phyloP scores from a whole-genome alignment of 2,888 invertebrate genomes.

The Nymphalis urticae region DNA sequence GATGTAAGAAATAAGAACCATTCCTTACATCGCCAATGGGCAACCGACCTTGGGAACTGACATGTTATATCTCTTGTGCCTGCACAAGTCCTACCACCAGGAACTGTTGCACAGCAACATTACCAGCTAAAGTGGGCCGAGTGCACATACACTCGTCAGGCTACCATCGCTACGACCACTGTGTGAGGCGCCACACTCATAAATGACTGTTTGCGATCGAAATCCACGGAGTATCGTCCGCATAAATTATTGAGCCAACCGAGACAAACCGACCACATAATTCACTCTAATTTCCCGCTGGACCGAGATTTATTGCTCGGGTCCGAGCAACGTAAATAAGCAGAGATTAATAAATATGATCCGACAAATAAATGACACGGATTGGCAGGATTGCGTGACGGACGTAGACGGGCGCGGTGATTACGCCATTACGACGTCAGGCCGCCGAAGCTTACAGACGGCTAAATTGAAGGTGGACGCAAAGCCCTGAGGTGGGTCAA shows the following conservation, averaged over 20 bases:
- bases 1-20: neutral
- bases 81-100: neutral
- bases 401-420: constrained; percentile 18
- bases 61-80: too few species aligned
- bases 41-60: too few species aligned
- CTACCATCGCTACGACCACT: neutral
- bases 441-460: constrained; percentile 19
- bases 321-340: constrained; percentile 30
- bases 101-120: too few species aligned
- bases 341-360: constrained; percentile 38
- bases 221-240: constrained; percentile 4
- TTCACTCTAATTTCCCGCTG: constrained; percentile 40
- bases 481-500: constrained; percentile 20
- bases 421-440: constrained; percentile 25
- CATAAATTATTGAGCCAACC: constrained; percentile 28
- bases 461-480: constrained; percentile 25
- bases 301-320: constrained; percentile 32
- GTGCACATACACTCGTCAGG: neutral
- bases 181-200: constrained; percentile 6
- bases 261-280: constrained; percentile 39
- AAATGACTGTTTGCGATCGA: constrained; percentile 23
- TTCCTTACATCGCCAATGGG: too few species aligned
- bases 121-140: neutral
- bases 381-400: constrained; percentile 33
- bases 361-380: constrained; percentile 33